Evolutionary conservation across 2,797 vertebrate genomes (phyloP), one percentile per base, ranked within the genome.

Genomic region (Threskiornis aethiopicus): DNA sequence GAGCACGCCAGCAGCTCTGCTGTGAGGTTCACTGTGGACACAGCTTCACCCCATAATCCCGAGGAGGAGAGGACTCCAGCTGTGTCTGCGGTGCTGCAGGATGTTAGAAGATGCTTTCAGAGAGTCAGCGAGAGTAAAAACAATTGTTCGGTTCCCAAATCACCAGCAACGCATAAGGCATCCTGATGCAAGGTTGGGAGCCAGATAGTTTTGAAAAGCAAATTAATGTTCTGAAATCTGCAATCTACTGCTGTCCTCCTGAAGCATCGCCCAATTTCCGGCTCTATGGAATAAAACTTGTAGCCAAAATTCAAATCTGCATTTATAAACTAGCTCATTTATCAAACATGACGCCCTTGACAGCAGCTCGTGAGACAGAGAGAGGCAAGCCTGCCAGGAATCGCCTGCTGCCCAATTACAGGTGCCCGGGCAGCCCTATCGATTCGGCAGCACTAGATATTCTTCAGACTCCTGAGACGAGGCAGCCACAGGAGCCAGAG

Each of bases 261-360:
- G 2, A 71, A 91, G 85, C 76, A n/a, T 26, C 4, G 13, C 69
- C 82, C 82, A 19, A 70, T 84, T 83, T 46, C 82, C 44, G 5
- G 59, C 87, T 75, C 90, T 44, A 4, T 0, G 5, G 79, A 77
- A 76, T 25, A 10, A 52, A 90, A 47, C 76, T 47, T 5, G 11
- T 1, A 72, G 92, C 82, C 87, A 80, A 93, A 83, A 91, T 33
- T 35, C 85, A 49, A n/a, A 80, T 73, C 54, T 79, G 83, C 37
- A 8, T 75, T 76, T 76, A 67, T 58, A 87, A 93, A 90, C 19
- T 4, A 76, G 47, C 87, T 77, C 86, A 33, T 95, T 91, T 54
- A 79, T 92, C 93, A 90, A 41, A 70, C 5, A 9, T 12, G 70
- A 55, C 71, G 91, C 71, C 46, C 18, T 17, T 37, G 84, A 29